Conservation (phyloP, 2,888 invertebrate species). For the Bellardia bayeri region DNA sequence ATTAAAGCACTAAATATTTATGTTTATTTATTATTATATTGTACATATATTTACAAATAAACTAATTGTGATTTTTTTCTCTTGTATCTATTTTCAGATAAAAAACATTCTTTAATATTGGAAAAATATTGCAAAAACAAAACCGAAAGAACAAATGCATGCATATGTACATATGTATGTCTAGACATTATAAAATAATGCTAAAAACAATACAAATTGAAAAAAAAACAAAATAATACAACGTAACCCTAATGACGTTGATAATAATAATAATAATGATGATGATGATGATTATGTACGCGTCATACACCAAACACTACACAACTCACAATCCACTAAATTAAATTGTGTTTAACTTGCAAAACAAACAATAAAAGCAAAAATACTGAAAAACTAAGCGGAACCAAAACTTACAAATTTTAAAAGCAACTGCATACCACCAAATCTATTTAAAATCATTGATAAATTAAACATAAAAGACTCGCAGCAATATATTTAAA, state of each 20-base stretch:
- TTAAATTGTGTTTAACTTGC: constrained; percentile 51
- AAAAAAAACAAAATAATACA: constrained; percentile 21
- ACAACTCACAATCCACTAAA: constrained; percentile 22
- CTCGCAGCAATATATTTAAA: neutral
- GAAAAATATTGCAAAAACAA: neutral
- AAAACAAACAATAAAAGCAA: constrained; percentile 22
- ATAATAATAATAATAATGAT: neutral
- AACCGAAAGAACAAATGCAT: constrained; percentile 35
- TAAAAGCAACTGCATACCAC: constrained; percentile 20
- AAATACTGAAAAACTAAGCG: constrained; percentile 46
- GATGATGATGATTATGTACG: constrained; percentile 35
- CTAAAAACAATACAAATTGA: constrained; percentile 33
- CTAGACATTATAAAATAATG: constrained; percentile 62
- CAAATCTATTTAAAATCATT: constrained; percentile 56
- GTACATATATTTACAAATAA: neutral
- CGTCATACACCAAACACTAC: constrained; percentile 11
- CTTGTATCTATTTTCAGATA: constrained; percentile 62
- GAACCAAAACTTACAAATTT: constrained; percentile 59
- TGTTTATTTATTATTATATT: neutral
- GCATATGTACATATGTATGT: constrained; percentile 27
- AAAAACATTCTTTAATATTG: constrained; percentile 23
- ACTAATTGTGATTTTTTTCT: constrained; percentile 33
- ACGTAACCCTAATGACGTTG: neutral
- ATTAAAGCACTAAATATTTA: neutral
- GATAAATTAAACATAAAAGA: constrained; percentile 35